Percentiles rank a stretch among this genome's conserved stretches.
phyloP scores from a whole-genome alignment of 1,140 invertebrate species.

The Papilio polyxenes region DNA sequence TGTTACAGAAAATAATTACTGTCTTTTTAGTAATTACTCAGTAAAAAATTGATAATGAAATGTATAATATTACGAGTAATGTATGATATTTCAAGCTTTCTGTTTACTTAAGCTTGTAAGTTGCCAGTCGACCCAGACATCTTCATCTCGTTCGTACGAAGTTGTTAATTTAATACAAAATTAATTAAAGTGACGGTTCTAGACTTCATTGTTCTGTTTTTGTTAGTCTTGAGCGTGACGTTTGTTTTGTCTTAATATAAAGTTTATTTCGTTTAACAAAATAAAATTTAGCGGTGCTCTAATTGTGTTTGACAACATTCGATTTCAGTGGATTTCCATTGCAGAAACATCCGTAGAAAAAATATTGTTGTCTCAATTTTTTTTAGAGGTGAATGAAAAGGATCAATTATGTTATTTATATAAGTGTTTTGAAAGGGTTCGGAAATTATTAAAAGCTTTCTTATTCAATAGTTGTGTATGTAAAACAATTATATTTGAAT shows the following conservation, averaged over 20 bases:
- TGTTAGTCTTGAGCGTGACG: neutral
- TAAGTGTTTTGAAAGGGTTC: neutral
- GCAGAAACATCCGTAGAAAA: neutral
- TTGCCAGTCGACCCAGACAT: neutral
- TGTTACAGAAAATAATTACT: too few species aligned
- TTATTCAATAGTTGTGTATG: neutral
- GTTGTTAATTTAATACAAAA: neutral
- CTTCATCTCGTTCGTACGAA: neutral
- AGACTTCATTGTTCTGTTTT: neutral
- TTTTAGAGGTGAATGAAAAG: neutral
- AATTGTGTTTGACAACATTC: neutral
- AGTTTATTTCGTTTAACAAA: neutral
- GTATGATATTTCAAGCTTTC: neutral
- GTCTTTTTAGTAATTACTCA: too few species aligned
- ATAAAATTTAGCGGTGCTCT: neutral
- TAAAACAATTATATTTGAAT: neutral
- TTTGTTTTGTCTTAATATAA: constrained; percentile 15
- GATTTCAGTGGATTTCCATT: neutral
- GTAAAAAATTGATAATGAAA: too few species aligned
- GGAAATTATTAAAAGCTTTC: neutral
- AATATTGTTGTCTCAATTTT: neutral
- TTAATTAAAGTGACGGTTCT: constrained; percentile 9
- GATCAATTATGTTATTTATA: neutral
- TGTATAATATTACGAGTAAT: too few species aligned
- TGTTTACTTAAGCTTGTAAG: constrained; percentile 1